Evolutionary conservation across 2,797 vertebrate genomes (phyloP).

Genomic region (Malurus leucopterus): DNA sequence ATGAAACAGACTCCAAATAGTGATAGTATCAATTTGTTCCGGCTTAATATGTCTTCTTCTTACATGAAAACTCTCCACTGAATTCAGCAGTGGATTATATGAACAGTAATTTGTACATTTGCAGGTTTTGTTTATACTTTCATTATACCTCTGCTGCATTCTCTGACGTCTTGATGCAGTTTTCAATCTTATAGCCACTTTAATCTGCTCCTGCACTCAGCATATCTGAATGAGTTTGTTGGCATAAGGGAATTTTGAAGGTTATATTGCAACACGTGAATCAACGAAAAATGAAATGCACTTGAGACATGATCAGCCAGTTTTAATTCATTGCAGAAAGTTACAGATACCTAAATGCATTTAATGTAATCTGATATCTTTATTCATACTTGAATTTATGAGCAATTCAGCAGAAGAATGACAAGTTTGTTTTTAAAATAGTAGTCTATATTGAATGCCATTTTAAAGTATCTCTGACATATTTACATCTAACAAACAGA

Average conservation of each 20-base stretch:
- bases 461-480: slow-evolving; percentile 68
- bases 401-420: slow-evolving; percentile 79
- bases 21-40: slow-evolving; percentile 73
- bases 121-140: slow-evolving; percentile 87
- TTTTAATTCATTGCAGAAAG: slow-evolving; percentile 93
- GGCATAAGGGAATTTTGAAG: slow-evolving; percentile 86
- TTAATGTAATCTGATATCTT: slow-evolving; percentile 92
- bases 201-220: slow-evolving; percentile 81
- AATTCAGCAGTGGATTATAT: slow-evolving; percentile 75
- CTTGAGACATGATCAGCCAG: slow-evolving; percentile 88
- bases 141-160: slow-evolving; percentile 83
- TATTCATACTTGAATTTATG: slow-evolving; percentile 87
- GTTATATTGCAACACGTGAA: slow-evolving; percentile 92
- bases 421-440: slow-evolving; percentile 84
- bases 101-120: slow-evolving; percentile 75
- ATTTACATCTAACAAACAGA: slow-evolving; percentile 66
- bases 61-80: slow-evolving; percentile 72
- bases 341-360: slow-evolving; percentile 86
- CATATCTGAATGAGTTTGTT: slow-evolving; percentile 76
- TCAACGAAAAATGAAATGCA: slow-evolving; percentile 92
- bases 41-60: slow-evolving; percentile 75
- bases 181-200: slow-evolving; percentile 82
- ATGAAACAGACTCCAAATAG: slow-evolving; percentile 57
- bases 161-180: slow-evolving; percentile 82
- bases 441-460: slow-evolving; percentile 65